Percentiles rank a stretch among this genome's conserved stretches.
Evolutionary conservation across 2,113 vertebrate genomes (phyloP).

Genomic region (Sturnus vulgaris): DNA sequence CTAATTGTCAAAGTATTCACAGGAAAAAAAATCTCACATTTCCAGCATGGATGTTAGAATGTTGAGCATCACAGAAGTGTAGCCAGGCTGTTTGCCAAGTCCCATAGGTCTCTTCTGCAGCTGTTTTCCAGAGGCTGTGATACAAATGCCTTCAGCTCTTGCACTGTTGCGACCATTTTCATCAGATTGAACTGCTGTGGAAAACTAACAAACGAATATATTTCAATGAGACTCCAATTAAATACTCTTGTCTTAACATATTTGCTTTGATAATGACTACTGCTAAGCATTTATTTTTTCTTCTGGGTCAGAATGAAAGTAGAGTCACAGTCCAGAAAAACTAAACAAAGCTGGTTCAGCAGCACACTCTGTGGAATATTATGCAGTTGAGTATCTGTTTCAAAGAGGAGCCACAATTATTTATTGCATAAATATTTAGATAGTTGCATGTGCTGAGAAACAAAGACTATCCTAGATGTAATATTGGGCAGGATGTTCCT

Average conservation of each 20-base stretch:
- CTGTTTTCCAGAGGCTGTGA: constrained; percentile 4
- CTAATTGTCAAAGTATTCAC: constrained; percentile 7
- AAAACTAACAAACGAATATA: constrained; percentile 22
- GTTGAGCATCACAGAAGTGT: background rate
- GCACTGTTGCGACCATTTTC: constrained; percentile 29
- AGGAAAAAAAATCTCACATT: background rate
- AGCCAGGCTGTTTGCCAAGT: constrained; percentile 12
- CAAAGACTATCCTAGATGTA: background rate
- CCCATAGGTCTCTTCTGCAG: background rate
- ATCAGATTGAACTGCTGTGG: background rate
- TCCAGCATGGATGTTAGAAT: background rate
- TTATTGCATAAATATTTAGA: constrained; percentile 59
- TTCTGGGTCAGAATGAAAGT: background rate
- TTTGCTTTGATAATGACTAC: constrained; percentile 3
- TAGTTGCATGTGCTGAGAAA: constrained; percentile 37
- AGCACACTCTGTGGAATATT: background rate
- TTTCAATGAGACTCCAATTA: constrained; percentile 19
- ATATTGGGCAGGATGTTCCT: background rate
- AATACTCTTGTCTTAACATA: constrained; percentile 32
- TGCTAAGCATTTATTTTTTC: background rate
- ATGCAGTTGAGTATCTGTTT: constrained; percentile 23
- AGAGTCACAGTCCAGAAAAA: constrained; percentile 18
- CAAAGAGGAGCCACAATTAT: constrained; percentile 22
- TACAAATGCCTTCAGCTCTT: constrained; percentile 14
- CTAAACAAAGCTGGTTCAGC: constrained; percentile 50